Base-by-base conservation (phyloP, 1,140 invertebrate genomes). In the Mya arenaria region DNA sequence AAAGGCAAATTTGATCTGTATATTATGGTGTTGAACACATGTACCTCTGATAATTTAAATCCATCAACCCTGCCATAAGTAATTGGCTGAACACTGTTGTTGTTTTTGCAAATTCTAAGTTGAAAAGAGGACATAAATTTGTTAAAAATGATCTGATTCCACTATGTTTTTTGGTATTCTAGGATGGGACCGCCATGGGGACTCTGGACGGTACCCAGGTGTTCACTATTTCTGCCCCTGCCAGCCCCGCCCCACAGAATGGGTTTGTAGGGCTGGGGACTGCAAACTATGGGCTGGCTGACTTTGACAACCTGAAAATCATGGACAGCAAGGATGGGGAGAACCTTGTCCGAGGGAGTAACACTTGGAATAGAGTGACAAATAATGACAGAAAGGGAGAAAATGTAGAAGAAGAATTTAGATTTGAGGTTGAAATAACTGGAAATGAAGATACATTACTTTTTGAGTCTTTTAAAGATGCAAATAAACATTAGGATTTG, bases 211-310 rank as follows among this genome's bases (percentile, higher is more conserved):
- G 85, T 6, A 68, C 83, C 6, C 34, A 23, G 13, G 56, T 88
- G 28, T 85, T 90, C 41, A 85, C 56, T 56, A 72, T 85, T 10
- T 68, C 56, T 17, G 36, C 84, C 4, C 73, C 82, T 8, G 74
- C 32, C 13, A 52, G 25, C 4, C 83, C 82, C 0, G 15, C 62
- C 2, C 75, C 75, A 15, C 63, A 69, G 23, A 83, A 84, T 66
- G 90, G 90, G 32, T 91, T 90, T 85, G 88, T 84, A 39, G 88
- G 83, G 17, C 36, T 91, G n/a, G 90, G 90, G 34, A 88, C 89
- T 13, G 81, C 84, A 25, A 74, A 63, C 32, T 90, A 85, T 73
- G 90, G 90, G 13, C 65, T 89, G 36, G 88, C 89, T 5, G 85
- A 90, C 58, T 91, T 89, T 87, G 88, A 89, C 23, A 90, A 89